These are phyloP conservation scores for Catostylus mosaicus DNA, from an alignment of 30 jellyfish, hydroid and myxozoan genomes.

Conservation along the genomic window DNA sequence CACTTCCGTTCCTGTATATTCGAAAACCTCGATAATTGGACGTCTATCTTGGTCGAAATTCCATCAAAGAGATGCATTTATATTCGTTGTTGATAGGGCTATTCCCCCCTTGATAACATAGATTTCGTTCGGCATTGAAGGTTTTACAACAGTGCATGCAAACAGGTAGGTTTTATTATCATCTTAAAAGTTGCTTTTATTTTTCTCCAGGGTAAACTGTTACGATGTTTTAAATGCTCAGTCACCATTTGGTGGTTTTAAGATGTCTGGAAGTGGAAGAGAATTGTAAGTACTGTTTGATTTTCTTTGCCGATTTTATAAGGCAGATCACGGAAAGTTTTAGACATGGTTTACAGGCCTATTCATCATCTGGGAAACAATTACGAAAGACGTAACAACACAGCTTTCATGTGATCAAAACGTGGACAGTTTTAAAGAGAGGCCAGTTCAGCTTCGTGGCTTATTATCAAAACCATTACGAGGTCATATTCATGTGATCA, in stretches of 20 bases:
- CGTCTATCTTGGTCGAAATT: too few relatives aligned
- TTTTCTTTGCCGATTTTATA: not conserved
- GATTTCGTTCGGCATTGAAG: too few relatives aligned
- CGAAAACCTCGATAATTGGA: too few relatives aligned
- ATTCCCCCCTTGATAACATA: too few relatives aligned
- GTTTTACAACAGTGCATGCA: too few relatives aligned
- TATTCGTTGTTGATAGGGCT: too few relatives aligned
- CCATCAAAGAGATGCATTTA: too few relatives aligned
- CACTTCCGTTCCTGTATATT: too few relatives aligned
- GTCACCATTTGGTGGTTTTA: slow-evolving; percentile 98
- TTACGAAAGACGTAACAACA: not conserved
- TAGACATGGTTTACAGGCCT: not conserved
- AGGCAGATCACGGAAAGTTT: not conserved
- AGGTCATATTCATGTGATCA: not conserved
- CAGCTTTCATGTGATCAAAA: not conserved
- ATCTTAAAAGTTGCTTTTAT: too few relatives aligned
- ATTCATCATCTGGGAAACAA: not conserved
- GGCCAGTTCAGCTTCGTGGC: not conserved
- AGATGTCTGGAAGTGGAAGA: slow-evolving; percentile 97
- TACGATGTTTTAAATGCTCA: slow-evolving; percentile 75
- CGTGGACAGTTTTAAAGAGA: not conserved
- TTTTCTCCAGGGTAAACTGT: slow-evolving; percentile 81
- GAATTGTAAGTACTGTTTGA: slow-evolving; percentile 75
- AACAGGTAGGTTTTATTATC: too few relatives aligned
- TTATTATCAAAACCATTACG: not conserved